Conservation (phyloP, 1,140 invertebrate genomes). For the Drosophila pseudoobscura region DNA sequence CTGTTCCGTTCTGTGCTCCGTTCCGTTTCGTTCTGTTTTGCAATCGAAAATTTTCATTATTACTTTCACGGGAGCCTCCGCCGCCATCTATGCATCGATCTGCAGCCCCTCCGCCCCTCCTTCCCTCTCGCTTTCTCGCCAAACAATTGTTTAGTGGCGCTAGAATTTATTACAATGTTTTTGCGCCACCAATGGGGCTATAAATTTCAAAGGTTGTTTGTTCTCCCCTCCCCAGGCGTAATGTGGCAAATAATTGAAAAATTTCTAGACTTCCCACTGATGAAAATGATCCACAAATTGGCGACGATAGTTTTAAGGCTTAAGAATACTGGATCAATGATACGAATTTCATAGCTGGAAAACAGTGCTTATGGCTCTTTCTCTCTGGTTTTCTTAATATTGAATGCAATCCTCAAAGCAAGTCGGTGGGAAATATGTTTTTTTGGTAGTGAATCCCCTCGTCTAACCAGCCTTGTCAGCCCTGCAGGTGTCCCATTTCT, state of each 20-base stretch:
- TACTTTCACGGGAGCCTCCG: slow-evolving; percentile 53
- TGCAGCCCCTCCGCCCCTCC: not conserved
- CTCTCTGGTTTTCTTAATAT: no score
- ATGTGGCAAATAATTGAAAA: slow-evolving; percentile 63
- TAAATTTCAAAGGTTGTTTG: slow-evolving; percentile 61
- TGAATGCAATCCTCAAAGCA: no score
- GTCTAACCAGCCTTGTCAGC: no score
- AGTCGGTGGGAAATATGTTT: no score
- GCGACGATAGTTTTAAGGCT: no score
- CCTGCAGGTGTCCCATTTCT: no score
- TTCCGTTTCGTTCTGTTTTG: slow-evolving; percentile 14
- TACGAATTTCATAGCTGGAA: no score
- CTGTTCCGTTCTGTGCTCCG: no score
- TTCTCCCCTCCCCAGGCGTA: not conserved
- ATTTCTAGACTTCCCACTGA: slow-evolving; percentile 30
- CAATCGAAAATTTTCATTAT: slow-evolving; percentile 74
- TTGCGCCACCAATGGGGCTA: slow-evolving; percentile 56
- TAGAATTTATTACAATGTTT: slow-evolving; percentile 73
- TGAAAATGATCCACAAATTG: slow-evolving; percentile 47
- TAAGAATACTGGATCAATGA: no score
- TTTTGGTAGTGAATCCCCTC: no score
- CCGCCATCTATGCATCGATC: slow-evolving; percentile 19
- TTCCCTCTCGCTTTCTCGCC: slow-evolving; percentile 2
- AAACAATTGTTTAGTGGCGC: slow-evolving; percentile 66
- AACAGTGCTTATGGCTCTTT: no score